Evolutionary conservation across 1,140 invertebrate species (phyloP), one percentile per base, ranked within the genome.

Genomic region (Halictus rubicundus): DNA sequence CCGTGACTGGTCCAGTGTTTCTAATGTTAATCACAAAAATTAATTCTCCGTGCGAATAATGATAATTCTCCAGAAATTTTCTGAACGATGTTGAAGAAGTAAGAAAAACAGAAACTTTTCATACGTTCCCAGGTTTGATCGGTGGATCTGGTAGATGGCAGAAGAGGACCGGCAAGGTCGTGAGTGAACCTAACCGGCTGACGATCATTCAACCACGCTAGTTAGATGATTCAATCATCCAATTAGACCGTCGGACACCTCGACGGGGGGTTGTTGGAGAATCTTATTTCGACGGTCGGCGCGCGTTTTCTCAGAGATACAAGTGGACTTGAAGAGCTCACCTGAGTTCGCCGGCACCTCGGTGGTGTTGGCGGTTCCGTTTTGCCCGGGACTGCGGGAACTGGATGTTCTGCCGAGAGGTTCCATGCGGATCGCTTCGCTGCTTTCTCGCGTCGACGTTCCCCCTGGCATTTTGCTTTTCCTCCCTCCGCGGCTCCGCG

Each of bases 401-500:
- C 89, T 92, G 54, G 91, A 90, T 23, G 92, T 92, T 73, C 91
- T 89, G 27, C 91, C 90, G 21, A 93, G 68, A 5, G 92, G 92
- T 57, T 93, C 92, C 89, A 93, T 91, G 37, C 92, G 88, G 71
- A 93, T 93, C 12, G 88, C 91, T 63, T 93, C 92, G 83, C 91
- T 92, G 84, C 92, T 92, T 70, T 92, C 79, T 78, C 88, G 87
- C 57, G 89, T 91, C 21, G 90, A 89, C 1, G 85, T 89, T 68
- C 84, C 87, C 81, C 84, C 87, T 37, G 90, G 90, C 91, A 92
- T 92, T 71, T 89, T 88, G 37, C 78, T 78, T 49, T 52, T 37
- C 32, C 42, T 60, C 71, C 49, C 61, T 32, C 25, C 16, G 49
- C 16, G 49, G n/a, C 27, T n/a, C 32, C 32, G 23, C n/a, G 23